These are phyloP conservation scores for Drosophila pachea DNA, from an alignment of 1,140 invertebrate genomes.

Conservation along the genomic window DNA sequence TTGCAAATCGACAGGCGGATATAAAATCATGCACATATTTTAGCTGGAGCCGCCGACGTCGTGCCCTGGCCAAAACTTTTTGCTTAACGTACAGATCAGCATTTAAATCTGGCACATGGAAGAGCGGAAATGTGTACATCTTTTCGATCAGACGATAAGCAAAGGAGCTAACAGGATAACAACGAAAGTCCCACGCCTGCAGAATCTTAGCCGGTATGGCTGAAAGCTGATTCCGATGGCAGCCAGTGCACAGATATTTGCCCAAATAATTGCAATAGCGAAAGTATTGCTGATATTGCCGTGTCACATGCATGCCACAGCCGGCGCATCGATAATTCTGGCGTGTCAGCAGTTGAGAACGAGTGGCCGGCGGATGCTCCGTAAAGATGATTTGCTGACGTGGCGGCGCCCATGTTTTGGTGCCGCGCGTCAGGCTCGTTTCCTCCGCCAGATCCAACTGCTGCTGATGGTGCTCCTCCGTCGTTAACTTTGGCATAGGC, in stretches of 20 bases:
- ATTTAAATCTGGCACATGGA: slow-evolving; percentile 87
- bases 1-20: slow-evolving; percentile 83
- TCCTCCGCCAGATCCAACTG: slow-evolving; percentile 82
- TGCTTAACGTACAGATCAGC: slow-evolving; percentile 83
- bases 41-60: slow-evolving; percentile 83
- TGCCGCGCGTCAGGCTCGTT: slow-evolving; percentile 84
- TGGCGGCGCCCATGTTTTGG: slow-evolving; percentile 90
- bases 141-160: slow-evolving; percentile 87
- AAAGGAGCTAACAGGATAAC: slow-evolving; percentile 90
- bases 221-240: slow-evolving; percentile 88
- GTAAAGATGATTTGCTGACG: slow-evolving; percentile 92
- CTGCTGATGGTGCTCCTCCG: slow-evolving; percentile 15
- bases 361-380: slow-evolving; percentile 84
- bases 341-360: slow-evolving; percentile 83
- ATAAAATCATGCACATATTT: slow-evolving; percentile 86
- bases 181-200: slow-evolving; percentile 81
- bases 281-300: slow-evolving; percentile 85
- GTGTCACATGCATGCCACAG: slow-evolving; percentile 89
- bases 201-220: slow-evolving; percentile 89
- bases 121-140: slow-evolving; percentile 89
- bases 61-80: slow-evolving; percentile 82
- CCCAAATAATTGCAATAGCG: slow-evolving; percentile 92
- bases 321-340: slow-evolving; percentile 92
- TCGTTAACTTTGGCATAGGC: slow-evolving; percentile 82
- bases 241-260: slow-evolving; percentile 93